phyloP scores from a whole-genome alignment of 1,140 invertebrate species.

The Calephelis nemesis region DNA sequence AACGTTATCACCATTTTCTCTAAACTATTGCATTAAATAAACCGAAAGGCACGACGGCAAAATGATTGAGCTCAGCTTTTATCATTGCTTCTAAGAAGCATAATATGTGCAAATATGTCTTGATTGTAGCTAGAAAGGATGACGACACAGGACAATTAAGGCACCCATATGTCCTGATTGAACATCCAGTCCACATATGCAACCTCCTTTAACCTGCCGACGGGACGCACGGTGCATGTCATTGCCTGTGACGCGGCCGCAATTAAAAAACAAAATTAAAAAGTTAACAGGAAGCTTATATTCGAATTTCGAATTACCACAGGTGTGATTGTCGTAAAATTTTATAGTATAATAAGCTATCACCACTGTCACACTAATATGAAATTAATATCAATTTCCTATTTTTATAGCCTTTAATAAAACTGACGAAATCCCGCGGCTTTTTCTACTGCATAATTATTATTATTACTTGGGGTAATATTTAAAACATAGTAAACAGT shows the following conservation, averaged over 20 bases:
- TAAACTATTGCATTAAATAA: too few species aligned
- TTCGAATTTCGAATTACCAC: conserved; percentile 4
- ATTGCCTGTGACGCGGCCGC: conserved; percentile 9
- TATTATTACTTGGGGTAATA: too few species aligned
- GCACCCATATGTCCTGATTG: conserved; percentile 10
- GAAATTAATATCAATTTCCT: too few species aligned
- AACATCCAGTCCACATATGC: conserved; percentile 7
- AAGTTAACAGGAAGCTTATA: conserved; percentile 7
- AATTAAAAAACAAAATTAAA: conserved; percentile 17
- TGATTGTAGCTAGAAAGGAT: conserved; percentile 1
- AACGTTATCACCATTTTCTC: too few species aligned
- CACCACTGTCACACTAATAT: too few species aligned
- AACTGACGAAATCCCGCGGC: too few species aligned
- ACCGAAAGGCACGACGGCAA: too few species aligned
- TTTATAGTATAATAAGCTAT: not conserved
- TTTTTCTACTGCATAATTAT: too few species aligned
- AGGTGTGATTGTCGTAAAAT: conserved; percentile 9
- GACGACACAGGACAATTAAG: conserved; percentile 13
- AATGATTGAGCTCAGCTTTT: too few species aligned
- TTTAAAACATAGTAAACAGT: too few species aligned
- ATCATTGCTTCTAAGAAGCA: conserved; percentile 2
- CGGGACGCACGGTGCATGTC: conserved; percentile 10
- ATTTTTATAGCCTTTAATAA: too few species aligned
- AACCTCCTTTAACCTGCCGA: conserved; percentile 16
- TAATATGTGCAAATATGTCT: conserved; percentile 12